Evolutionary conservation across 1,140 invertebrate genomes (phyloP), one percentile per base, ranked within the genome.

Genomic region (Eumaeus atala): DNA sequence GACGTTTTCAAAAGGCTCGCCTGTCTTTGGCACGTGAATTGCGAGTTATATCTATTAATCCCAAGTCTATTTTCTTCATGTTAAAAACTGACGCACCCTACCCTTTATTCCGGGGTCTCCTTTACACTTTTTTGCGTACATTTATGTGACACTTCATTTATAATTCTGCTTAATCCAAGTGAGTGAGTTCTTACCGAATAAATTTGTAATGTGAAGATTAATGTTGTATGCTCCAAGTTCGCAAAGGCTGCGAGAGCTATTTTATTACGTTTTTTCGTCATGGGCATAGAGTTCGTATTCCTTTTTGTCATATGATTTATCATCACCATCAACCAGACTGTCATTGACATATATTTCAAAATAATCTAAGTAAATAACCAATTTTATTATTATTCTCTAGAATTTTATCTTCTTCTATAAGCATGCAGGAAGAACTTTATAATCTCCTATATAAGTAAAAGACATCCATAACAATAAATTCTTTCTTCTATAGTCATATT

Each of bases 181-280:
- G 81, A 78, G 75, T 82, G 82, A 85, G 77, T 83, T 78, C 77
- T 77, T 81, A 79, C 77, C 69, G 75, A 82, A 77, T 82, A 78
- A 84, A 85, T 85, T 76, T 82, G 78, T 84, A 79, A 85, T 85
- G 77, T 77, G 68, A 77, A 79, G 78, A 82, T 85, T 82, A 82
- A 84, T 78, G 59, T 56, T 61, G 37, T 48, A 60, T 52, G 54
- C 35, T 51, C 48, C 44, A 47, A 40, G 34, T 54, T 51, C 56
- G 51, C 44, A 60, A 60, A 58, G 48, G 47, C 48, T 47, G n/a
- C 48, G 49, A 16, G 28, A 50, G 48, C 36, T 50, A 48, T 42
- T 38, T 33, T 40, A 28, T 28, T 28, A 28, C 21, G 21, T 28
- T 28, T 28, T 28, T 28, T 28, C 21, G 21, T 3, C 21, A 6